A percentile compares a stretch with the other conserved stretches of the same genome.
These are phyloP conservation scores for Phenganax subtilis DNA, from an alignment of 92 coral and sea anemone genomes.

Conservation along the genomic window DNA sequence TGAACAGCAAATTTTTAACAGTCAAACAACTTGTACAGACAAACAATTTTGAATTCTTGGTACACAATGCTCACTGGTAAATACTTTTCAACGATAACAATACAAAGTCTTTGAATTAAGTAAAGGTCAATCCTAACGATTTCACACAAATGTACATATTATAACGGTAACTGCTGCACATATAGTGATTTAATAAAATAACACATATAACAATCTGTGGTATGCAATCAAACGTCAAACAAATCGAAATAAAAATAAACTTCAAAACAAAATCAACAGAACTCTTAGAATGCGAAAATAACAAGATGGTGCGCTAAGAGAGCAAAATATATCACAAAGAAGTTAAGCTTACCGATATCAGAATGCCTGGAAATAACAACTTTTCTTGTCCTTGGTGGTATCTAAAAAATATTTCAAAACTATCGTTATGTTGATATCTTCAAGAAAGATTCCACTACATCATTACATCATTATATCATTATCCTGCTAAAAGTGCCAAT, in stretches of 20 bases:
- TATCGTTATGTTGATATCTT: not conserved
- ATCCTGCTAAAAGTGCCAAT: too few species aligned
- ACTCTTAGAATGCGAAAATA: not conserved
- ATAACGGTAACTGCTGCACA: too few species aligned
- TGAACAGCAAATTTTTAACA: too few species aligned
- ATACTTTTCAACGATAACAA: too few species aligned
- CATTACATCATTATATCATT: not conserved
- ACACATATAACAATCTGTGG: not conserved
- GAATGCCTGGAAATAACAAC: conserved; percentile 68
- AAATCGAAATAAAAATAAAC: not conserved
- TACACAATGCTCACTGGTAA: too few species aligned
- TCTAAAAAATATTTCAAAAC: conserved; percentile 39
- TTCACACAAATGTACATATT: too few species aligned
- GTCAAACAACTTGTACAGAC: too few species aligned
- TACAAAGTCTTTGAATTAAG: too few species aligned
- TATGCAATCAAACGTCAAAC: not conserved
- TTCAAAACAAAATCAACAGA: not conserved
- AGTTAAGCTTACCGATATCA: conserved; percentile 61
- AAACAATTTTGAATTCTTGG: too few species aligned
- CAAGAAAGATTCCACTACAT: not conserved
- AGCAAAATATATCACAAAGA: not conserved
- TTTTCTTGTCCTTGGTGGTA: conserved; percentile 65
- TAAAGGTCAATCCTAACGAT: too few species aligned
- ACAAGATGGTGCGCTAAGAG: not conserved
- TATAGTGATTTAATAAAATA: not conserved